Percentiles rank a stretch among this genome's conserved stretches.
Evolutionary conservation across 1,140 invertebrate species (phyloP).

Genomic region (Bombus pyrosoma): DNA sequence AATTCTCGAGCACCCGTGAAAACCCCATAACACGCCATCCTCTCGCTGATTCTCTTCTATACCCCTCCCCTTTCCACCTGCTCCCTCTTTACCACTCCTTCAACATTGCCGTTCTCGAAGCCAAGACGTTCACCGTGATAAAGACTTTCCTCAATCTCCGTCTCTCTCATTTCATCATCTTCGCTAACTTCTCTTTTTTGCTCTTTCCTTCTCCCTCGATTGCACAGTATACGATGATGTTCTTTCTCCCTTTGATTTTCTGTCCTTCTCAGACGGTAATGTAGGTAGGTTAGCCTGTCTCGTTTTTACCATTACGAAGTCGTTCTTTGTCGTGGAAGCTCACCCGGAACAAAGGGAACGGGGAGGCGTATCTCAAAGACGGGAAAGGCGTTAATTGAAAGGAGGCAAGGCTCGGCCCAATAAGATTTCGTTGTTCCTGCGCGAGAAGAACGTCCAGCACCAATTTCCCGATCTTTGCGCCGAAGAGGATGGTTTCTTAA

Average conservation of each 20-base stretch:
- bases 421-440: slow-evolving; percentile 60
- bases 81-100: slow-evolving; percentile 60
- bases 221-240: background rate
- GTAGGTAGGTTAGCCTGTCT: background rate
- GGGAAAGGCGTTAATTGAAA: slow-evolving; percentile 78
- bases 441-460: slow-evolving; percentile 45
- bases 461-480: slow-evolving; percentile 57
- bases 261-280: background rate
- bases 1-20: slow-evolving; percentile 78
- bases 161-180: slow-evolving; percentile 17
- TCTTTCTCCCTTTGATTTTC: background rate
- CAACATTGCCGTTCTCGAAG: slow-evolving; percentile 53
- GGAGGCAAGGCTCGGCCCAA: slow-evolving; percentile 56
- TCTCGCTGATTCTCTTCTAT: slow-evolving; percentile 55
- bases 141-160: slow-evolving; percentile 68
- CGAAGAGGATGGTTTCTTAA: slow-evolving; percentile 28
- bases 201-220: slow-evolving; percentile 8
- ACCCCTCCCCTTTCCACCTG: slow-evolving; percentile 49
- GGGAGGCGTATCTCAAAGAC: slow-evolving; percentile 61
- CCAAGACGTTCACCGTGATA: slow-evolving; percentile 68
- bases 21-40: slow-evolving; percentile 72
- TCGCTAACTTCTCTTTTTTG: slow-evolving; percentile 23
- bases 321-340: slow-evolving; percentile 7
- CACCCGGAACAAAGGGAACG: slow-evolving; percentile 65
- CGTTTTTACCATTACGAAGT: background rate